Percentiles rank a stretch among this genome's conserved stretches.
Conservation (phyloP, 1,140 invertebrate genomes). For the Epicauta chinensis region DNA sequence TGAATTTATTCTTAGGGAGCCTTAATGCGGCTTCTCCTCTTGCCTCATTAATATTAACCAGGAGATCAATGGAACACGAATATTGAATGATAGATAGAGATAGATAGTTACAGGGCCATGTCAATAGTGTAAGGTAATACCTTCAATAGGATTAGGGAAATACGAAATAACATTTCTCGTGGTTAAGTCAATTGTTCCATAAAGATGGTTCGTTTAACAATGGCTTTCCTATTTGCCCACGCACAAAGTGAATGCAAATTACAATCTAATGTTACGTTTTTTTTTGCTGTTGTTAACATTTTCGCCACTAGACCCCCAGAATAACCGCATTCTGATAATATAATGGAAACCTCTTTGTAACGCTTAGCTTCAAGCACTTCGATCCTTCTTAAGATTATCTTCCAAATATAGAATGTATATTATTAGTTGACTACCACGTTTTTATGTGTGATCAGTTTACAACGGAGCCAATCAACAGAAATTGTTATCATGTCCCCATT, state of each 20-base stretch:
- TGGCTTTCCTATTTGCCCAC: slow-evolving; percentile 14
- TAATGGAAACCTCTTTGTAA: too few species aligned
- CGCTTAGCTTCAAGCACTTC: too few species aligned
- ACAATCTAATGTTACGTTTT: slow-evolving; percentile 7
- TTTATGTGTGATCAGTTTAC: too few species aligned
- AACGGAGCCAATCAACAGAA: slow-evolving; percentile 8
- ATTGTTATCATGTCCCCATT: slow-evolving; percentile 4
- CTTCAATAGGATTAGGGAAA: slow-evolving; percentile 32
- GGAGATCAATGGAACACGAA: slow-evolving; percentile 6
- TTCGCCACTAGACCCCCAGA: too few species aligned
- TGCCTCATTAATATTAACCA: slow-evolving; percentile 29
- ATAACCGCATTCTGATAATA: too few species aligned
- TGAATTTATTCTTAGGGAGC: slow-evolving; percentile 21
- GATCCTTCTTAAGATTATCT: too few species aligned
- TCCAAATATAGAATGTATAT: too few species aligned
- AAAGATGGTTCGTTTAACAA: slow-evolving; percentile 26
- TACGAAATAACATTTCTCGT: slow-evolving; percentile 30
- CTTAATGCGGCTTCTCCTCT: slow-evolving; percentile 25
- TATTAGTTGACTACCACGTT: too few species aligned
- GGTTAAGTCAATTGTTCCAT: slow-evolving; percentile 32
- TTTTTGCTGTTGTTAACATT: slow-evolving; percentile 2
- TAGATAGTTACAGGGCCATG: slow-evolving; percentile 17
- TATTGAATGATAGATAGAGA: too few species aligned
- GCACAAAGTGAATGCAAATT: slow-evolving; percentile 17
- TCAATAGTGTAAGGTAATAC: slow-evolving; percentile 29